Conservation (phyloP, 2,888 invertebrate species). For the Cephalotes varians region DNA sequence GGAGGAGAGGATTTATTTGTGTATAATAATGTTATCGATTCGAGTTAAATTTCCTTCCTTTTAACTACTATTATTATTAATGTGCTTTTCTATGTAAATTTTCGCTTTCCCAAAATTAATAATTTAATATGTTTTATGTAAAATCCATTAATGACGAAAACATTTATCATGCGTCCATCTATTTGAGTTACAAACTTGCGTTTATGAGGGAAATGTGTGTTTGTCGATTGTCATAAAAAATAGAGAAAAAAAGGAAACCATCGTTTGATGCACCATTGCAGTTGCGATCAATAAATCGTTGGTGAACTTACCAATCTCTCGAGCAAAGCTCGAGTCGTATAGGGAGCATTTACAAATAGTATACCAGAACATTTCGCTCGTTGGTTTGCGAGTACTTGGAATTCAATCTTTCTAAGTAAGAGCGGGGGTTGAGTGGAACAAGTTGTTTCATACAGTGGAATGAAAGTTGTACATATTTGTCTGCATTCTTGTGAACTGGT, state of each 20-base stretch:
- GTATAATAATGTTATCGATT: neutral
- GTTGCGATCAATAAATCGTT: slow-evolving; percentile 67
- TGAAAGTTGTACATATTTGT: slow-evolving; percentile 21
- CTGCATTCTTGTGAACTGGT: neutral
- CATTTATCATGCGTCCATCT: neutral
- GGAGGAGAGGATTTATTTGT: neutral
- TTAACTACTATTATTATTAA: neutral
- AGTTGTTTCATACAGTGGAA: slow-evolving; percentile 50
- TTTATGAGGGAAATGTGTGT: neutral
- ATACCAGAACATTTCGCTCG: slow-evolving; percentile 50
- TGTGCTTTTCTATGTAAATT: neutral
- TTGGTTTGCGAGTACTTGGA: slow-evolving; percentile 35
- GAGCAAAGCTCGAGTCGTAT: slow-evolving; percentile 48
- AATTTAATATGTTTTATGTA: slow-evolving; percentile 8
- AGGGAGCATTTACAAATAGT: slow-evolving; percentile 51
- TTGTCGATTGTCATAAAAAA: slow-evolving; percentile 5
- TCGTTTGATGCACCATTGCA: slow-evolving; percentile 43
- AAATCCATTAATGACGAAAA: slow-evolving; percentile 15
- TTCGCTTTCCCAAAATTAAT: neutral
- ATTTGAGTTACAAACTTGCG: neutral
- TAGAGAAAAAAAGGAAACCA: slow-evolving; percentile 26
- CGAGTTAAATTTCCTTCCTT: neutral
- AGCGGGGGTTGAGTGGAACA: slow-evolving; percentile 57
- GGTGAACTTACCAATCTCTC: slow-evolving; percentile 58
- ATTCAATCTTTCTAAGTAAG: slow-evolving; percentile 73